Base-by-base conservation (phyloP, 2,888 invertebrate species). In the Augiades crinisus region DNA sequence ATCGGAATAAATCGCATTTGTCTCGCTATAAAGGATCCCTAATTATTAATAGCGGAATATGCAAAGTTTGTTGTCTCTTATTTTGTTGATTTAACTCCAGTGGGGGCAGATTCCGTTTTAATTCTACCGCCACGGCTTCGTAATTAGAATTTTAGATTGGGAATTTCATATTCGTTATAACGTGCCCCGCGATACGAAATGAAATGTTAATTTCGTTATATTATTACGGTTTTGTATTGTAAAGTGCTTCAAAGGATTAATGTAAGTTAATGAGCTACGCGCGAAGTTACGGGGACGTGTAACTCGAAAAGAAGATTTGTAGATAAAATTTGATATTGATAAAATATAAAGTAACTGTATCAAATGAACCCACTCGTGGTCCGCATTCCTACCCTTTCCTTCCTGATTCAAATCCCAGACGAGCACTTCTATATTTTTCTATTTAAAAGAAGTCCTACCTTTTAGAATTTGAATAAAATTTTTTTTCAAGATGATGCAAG, bases 111-210 rank as follows among this genome's bases (percentile, higher is more conserved):
- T 61, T 64, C 65, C 60, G 65, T 68, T 70, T 68, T 68, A 70
- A 71, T 73, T 66, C 64, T 60, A 67, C 63, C 63, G 62, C 64
- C 63, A 59, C 63, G 59, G 59, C 62, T 63, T 65, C 24, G 27
- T 70, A 80, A 86, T 86, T 86, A 84, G 75, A 85, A 85, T 75
- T 85, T 85, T 77, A 85, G 78, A 86, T 84, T 78, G 70, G 68
- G 64, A 78, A 77, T 76, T 81, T 73, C 74, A 76, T 76, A 76
- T 73, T 77, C 70, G 60, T 68, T 66, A 64, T 70, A 59, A 67
- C 67, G 64, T 67, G 17, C 31, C 31, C 62, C 62, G 61, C 57
- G 56, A 60, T 68, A 54, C 51, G 47, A 44, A 67, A 73, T 70
- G 65, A 65, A 73, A 75, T 76, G 70, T 70, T 63, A 69, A 70